A percentile compares a stretch with the other conserved stretches of the same genome.
Evolutionary conservation across 2,888 invertebrate genomes (phyloP).

Genomic region (Eupithecia exiguata): DNA sequence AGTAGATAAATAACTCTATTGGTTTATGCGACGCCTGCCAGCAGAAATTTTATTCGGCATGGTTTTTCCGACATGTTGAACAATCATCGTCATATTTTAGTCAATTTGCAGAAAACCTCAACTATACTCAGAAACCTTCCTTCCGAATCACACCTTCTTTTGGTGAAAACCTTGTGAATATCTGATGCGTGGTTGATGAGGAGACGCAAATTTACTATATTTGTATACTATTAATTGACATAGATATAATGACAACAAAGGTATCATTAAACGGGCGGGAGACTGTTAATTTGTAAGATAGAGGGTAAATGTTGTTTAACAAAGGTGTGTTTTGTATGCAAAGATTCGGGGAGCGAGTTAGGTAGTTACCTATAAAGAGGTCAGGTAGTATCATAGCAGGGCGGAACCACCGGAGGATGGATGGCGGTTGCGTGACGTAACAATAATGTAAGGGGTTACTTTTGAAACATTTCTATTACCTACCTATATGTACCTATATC

Average conservation of each 20-base stretch:
- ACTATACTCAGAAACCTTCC: background rate
- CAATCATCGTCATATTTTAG: background rate
- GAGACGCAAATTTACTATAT: background rate
- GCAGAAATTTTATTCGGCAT: too few species aligned
- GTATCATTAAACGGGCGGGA: constrained; percentile 23
- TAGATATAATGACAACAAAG: background rate
- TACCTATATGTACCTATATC: background rate
- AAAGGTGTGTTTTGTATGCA: constrained; percentile 43
- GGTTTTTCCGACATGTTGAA: background rate
- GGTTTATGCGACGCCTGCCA: background rate
- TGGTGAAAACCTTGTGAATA: background rate
- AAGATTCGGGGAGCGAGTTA: constrained; percentile 40
- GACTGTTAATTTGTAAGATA: too few species aligned
- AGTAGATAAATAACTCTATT: background rate
- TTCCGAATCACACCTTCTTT: background rate
- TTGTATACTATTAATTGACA: background rate
- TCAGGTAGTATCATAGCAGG: constrained; percentile 40
- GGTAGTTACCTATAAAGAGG: constrained; percentile 37
- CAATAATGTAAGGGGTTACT: background rate
- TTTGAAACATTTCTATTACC: background rate
- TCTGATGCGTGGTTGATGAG: background rate
- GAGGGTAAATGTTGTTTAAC: constrained; percentile 44
- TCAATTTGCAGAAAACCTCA: background rate
- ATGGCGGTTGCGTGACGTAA: constrained; percentile 8
- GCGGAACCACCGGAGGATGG: constrained; percentile 31